Evolutionary conservation across 2,113 vertebrate species (phyloP), one percentile per base, ranked within the genome.

Genomic region (Stegastes partitus): DNA sequence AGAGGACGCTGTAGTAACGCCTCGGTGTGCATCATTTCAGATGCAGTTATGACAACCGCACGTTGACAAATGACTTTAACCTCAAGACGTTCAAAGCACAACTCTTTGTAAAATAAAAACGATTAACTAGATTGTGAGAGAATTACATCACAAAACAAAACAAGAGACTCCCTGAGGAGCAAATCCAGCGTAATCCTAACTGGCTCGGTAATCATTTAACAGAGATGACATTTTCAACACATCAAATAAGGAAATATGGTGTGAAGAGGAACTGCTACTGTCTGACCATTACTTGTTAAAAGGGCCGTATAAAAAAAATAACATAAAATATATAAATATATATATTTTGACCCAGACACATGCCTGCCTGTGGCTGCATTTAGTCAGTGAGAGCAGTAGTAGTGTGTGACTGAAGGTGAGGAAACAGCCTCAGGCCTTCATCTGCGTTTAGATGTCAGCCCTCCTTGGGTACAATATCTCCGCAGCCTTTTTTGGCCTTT

Each of bases 331-430:
- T n/a, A n/a, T n/a, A n/a, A n/a, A n/a, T n/a, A n/a, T n/a, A n/a
- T n/a, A n/a, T n/a, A n/a, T 86, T 66, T 75, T 86, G 87, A 92
- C 74, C 91, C 83, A 90, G 89, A 91, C 88, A 84, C 82, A 58
- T 61, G 2, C 54, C 47, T 79, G 89, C 92, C 92, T 21, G 74
- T 82, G 87, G 90, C 87, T 77, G 74, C 80, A 78, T 92, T 93
- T 89, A 92, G 82, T 25, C 85, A 70, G 91, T 78, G 93, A 89
- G 85, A 94, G 92, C 89, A 89, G 87, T 93, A 93, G 92, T 92
- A 85, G 89, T 85, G 86, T 94, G 87, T 90, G 93, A 94, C 90
- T 93, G 84, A 90, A 93, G 90, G 91, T 94, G 93, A 87, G 80
- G 90, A 94, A 91, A 89, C 23, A 5, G 87, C 92, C 93, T 67